Conservation (phyloP, 2,113 vertebrate genomes). For the Nesospiza acunhae region DNA sequence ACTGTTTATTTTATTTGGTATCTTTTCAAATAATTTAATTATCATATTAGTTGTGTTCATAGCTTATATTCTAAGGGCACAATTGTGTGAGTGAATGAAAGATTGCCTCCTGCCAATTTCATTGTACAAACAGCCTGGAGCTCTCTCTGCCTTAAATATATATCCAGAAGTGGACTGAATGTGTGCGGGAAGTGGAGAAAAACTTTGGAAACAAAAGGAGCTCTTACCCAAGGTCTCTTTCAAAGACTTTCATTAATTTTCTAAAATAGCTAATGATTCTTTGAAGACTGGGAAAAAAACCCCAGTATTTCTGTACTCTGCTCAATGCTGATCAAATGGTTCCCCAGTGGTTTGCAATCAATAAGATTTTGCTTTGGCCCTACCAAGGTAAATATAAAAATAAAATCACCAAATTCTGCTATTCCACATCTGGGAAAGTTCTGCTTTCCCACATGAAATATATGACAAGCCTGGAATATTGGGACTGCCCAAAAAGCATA, state of each 20-base stretch:
- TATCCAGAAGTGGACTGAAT: neutral
- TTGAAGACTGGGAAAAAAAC: neutral
- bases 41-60: neutral
- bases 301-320: neutral
- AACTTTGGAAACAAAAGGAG: neutral
- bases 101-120: neutral
- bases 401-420: neutral
- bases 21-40: conserved; percentile 2
- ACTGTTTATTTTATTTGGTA: neutral
- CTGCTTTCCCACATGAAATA: neutral
- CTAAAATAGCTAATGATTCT: neutral
- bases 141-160: conserved; percentile 7
- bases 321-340: neutral
- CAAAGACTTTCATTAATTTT: neutral
- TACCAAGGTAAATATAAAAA: neutral
- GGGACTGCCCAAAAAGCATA: neutral
- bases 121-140: conserved; percentile 22
- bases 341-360: neutral
- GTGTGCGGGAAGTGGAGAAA: conserved; percentile 1
- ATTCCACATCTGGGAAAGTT: neutral
- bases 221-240: neutral
- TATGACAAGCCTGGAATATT: neutral
- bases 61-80: neutral
- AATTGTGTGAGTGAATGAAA: conserved; percentile 14
- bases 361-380: neutral